Evolutionary conservation across 2,113 vertebrate genomes (phyloP), one percentile per base, ranked within the genome.

Genomic region (Zeus faber): DNA sequence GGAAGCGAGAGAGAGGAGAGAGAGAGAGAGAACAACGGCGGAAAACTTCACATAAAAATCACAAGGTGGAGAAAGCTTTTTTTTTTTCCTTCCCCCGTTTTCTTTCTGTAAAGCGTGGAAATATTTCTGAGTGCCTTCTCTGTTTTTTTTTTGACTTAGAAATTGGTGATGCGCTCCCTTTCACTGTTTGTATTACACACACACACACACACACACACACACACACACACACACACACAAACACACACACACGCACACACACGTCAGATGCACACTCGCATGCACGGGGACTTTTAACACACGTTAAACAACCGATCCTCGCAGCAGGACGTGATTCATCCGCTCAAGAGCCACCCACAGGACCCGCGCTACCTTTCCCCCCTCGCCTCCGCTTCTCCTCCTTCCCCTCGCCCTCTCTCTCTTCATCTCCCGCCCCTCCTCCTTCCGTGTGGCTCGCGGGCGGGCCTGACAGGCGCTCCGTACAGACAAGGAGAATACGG

Each of bases 391-490:
- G 68, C 54, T 62, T 43, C 73, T 76, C 44, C 13, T 63, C 45
- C 50, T 54, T 67, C 55, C 39, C 44, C 52, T 37, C 75, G 25
- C 46, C 73, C 56, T 65, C 41, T 57, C 44, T 58, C 11, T 4
- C 41, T 57, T 63, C 63, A 45, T 68, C 47, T 59, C 22, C 50
- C 31, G 16, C 55, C 18, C 39, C 20, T 27, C 31, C 25, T 52
- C 17, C 5, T 37, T 37, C 39, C 39, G 40, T 45, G 49, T 18
- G 10, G 52, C 47, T 56, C 22, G 17, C 50, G 26, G 49, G 62
- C 53, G 45, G 50, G 57, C 67, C 67, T 88, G 88, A 87, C 83
- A 87, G 81, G 79, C 72, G 74, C 68, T 86, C 72, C 72, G 33
- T 45, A 74, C 81, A 82, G 82, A 85, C 79, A 66, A 69, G 70